Evolutionary conservation across 2,797 vertebrate species (phyloP).

Genomic region (Glossophaga mutica): DNA sequence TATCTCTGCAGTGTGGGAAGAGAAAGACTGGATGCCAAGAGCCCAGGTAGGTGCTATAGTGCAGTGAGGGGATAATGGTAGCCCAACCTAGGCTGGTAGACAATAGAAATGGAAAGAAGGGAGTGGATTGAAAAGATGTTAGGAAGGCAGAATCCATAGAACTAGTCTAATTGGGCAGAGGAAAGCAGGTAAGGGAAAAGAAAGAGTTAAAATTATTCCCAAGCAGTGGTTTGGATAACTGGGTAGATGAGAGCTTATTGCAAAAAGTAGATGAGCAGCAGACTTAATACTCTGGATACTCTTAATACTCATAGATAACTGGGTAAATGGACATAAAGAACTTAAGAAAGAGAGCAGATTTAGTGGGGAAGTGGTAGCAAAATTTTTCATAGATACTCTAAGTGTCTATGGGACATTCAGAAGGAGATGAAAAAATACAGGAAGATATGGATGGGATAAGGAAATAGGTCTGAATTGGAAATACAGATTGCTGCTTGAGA

Average conservation of each 20-base stretch:
- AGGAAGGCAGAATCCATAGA: neutral
- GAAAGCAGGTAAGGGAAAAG: neutral
- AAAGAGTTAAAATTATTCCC: neutral
- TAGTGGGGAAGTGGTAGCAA: neutral
- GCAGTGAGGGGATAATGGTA: neutral
- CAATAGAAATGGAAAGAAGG: neutral
- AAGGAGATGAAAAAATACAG: neutral
- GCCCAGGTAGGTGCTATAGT: neutral
- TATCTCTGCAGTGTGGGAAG: neutral
- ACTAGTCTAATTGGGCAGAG: neutral
- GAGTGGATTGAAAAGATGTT: neutral
- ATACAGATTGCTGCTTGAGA: neutral
- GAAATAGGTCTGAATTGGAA: neutral
- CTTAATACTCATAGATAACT: neutral
- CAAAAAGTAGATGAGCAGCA: neutral
- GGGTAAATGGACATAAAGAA: neutral
- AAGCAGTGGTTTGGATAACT: neutral
- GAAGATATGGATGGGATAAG: neutral
- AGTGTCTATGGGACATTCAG: neutral
- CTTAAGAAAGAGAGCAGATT: neutral
- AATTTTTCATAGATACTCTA: neutral
- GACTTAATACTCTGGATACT: neutral
- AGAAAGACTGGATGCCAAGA: neutral
- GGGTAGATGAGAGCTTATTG: neutral
- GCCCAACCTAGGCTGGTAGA: neutral